These are phyloP conservation scores for Channa striata DNA, from an alignment of 2,797 vertebrate genomes.

Conservation along the genomic window DNA sequence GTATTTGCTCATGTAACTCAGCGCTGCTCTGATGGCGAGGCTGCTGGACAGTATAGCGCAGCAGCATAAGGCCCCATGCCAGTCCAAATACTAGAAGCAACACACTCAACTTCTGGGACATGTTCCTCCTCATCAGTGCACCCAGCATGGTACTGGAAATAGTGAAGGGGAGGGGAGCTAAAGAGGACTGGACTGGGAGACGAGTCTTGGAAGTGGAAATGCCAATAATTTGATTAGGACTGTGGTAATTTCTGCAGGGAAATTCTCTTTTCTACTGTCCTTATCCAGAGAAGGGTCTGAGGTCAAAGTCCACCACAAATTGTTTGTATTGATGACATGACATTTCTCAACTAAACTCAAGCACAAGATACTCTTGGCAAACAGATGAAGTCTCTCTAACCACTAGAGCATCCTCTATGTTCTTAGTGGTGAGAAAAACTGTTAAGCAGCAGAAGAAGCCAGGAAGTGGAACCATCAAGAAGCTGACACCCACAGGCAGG, in stretches of 20 bases:
- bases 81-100: conserved; percentile 94
- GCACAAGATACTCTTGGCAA: background rate
- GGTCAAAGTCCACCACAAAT: conserved; percentile 27
- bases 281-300: conserved; percentile 27
- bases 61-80: conserved; percentile 94
- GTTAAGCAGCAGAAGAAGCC: conserved; percentile 28
- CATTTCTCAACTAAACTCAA: conserved; percentile 7
- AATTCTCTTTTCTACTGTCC: conserved; percentile 1
- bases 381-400: background rate
- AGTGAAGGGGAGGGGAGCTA: conserved; percentile 19
- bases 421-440: conserved; percentile 15
- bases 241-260: conserved; percentile 2
- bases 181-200: conserved; percentile 5
- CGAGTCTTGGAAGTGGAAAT: background rate
- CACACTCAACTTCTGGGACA: conserved; percentile 96
- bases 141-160: conserved; percentile 88
- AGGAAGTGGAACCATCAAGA: conserved; percentile 35
- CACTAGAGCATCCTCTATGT: conserved; percentile 17
- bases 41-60: conserved; percentile 94
- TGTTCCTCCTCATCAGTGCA: conserved; percentile 91
- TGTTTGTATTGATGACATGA: background rate
- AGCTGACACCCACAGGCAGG: conserved; percentile 6
- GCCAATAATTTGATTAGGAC: background rate
- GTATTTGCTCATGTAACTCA: conserved; percentile 93
- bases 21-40: conserved; percentile 94